Evolutionary conservation across 2,797 vertebrate genomes (phyloP).

Genomic region (Apodemus agrarius): DNA sequence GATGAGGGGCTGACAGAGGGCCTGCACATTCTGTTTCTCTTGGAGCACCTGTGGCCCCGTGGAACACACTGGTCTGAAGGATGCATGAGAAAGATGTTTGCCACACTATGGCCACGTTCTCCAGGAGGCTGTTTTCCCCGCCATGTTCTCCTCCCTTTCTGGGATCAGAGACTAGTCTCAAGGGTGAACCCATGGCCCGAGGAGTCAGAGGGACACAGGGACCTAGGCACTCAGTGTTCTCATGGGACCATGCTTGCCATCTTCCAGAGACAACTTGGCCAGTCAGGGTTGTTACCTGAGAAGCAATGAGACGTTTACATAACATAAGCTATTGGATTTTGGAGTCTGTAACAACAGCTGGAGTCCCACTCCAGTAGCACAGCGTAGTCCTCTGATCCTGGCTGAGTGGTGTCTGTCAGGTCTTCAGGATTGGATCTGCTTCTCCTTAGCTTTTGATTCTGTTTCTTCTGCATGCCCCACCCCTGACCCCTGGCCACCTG

Average conservation of each 20-base stretch:
- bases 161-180: not conserved
- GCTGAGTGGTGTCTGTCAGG: not conserved
- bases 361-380: not conserved
- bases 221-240: not conserved
- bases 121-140: not conserved
- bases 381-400: not conserved
- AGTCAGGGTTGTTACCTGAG: not conserved
- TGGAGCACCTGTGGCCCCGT: not conserved
- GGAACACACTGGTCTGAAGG: not conserved
- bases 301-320: not conserved
- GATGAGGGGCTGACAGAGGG: not conserved
- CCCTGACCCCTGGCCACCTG: not conserved
- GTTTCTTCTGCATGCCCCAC: not conserved
- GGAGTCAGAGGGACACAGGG: not conserved
- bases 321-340: not conserved
- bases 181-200: not conserved
- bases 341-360: not conserved
- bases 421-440: not conserved
- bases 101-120: not conserved
- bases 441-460: not conserved
- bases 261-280: not conserved
- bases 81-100: not conserved
- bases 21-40: not conserved
- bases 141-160: not conserved
- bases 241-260: not conserved